Percentiles rank a stretch among this genome's conserved stretches.
Conservation (phyloP, 2,113 vertebrate genomes). For the Alaudala cheleensis region DNA sequence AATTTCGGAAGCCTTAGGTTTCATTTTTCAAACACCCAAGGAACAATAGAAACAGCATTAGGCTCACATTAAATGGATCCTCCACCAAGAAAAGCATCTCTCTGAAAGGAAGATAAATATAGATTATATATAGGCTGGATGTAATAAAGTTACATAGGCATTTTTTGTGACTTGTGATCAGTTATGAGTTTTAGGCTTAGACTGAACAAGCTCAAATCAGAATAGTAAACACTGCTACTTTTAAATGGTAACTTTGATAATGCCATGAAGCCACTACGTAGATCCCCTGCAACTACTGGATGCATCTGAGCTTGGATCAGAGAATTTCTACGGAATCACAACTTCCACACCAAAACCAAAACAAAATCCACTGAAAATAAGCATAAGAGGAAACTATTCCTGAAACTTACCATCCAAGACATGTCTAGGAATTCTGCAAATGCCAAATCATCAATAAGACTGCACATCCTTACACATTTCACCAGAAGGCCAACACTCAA, state of each 20-base stretch:
- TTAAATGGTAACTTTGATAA: neutral
- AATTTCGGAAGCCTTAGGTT: neutral
- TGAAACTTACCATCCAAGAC: neutral
- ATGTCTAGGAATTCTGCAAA: neutral
- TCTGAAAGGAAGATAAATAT: neutral
- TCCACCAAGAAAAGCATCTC: neutral
- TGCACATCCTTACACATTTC: neutral
- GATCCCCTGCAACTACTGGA: neutral
- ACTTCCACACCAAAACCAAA: neutral
- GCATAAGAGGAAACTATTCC: neutral
- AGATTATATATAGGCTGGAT: neutral
- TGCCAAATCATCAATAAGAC: neutral
- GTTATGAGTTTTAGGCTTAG: neutral
- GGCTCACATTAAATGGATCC: neutral
- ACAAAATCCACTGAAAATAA: neutral
- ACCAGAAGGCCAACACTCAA: neutral
- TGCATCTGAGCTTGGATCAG: neutral
- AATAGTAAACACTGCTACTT: neutral
- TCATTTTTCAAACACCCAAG: neutral
- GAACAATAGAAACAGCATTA: neutral
- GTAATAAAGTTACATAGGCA: neutral
- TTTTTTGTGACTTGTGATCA: neutral
- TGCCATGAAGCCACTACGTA: neutral
- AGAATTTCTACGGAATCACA: neutral
- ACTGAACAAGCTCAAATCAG: neutral